Evolutionary conservation across 2,113 vertebrate genomes (phyloP).

Genomic region (Otocyon megalotis): DNA sequence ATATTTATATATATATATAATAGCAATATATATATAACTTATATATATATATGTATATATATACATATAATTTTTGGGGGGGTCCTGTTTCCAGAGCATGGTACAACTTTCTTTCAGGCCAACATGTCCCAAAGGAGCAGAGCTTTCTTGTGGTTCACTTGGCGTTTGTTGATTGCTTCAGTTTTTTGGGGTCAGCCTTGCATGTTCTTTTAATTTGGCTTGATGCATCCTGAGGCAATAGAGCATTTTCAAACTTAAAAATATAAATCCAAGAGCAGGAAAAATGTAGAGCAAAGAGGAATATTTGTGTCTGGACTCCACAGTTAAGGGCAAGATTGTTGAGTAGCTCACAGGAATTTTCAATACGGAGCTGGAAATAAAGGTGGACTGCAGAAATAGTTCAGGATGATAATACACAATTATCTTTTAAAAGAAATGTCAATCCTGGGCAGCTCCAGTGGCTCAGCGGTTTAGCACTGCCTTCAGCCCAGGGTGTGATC

Average conservation of each 20-base stretch:
- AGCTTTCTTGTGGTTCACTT: slow-evolving; percentile 9
- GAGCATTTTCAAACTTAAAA: slow-evolving; percentile 22
- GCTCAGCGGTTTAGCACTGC: too few species aligned
- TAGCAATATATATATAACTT: too few species aligned
- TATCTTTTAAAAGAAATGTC: not conserved
- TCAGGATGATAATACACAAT: not conserved
- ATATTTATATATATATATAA: too few species aligned
- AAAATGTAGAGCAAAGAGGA: not conserved
- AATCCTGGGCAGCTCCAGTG: not conserved
- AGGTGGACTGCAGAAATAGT: not conserved
- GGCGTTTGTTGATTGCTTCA: not conserved
- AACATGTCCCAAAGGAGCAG: slow-evolving; percentile 1
- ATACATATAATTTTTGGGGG: too few species aligned
- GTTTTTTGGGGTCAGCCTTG: slow-evolving; percentile 33
- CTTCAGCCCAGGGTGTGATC: too few species aligned
- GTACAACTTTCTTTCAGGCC: not conserved
- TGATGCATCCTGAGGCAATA: not conserved
- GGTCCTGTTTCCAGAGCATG: not conserved
- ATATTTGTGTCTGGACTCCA: not conserved
- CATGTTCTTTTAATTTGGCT: slow-evolving; percentile 46
- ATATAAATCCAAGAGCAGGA: not conserved
- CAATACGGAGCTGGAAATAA: not conserved
- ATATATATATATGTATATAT: too few species aligned
- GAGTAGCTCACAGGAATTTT: not conserved
- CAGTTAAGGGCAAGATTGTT: too few species aligned